These are phyloP conservation scores for Orchesellides sinensis DNA, from an alignment of 2,888 invertebrate genomes.

Conservation along the genomic window DNA sequence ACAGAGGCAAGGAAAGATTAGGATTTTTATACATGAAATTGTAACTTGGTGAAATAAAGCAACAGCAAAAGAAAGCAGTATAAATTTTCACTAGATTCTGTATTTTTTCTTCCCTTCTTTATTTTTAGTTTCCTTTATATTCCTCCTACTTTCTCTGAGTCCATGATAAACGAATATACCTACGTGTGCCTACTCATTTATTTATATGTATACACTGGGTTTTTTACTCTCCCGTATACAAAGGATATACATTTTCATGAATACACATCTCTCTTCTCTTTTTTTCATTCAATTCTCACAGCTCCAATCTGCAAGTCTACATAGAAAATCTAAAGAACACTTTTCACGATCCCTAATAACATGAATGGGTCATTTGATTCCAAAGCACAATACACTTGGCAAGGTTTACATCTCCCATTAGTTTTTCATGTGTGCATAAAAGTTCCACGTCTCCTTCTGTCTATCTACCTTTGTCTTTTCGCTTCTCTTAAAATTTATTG, in stretches of 20 bases:
- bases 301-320: constrained; percentile 41
- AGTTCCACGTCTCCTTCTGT: neutral
- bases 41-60: constrained; percentile 44
- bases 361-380: constrained; percentile 64
- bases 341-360: constrained; percentile 60
- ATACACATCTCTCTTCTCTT: neutral
- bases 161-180: constrained; percentile 43
- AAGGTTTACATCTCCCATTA: constrained; percentile 64
- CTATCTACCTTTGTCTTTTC: constrained; percentile 31
- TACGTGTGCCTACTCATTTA: too few species aligned
- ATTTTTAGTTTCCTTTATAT: neutral
- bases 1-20: neutral
- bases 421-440: constrained; percentile 17
- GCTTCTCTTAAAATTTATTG: constrained; percentile 47
- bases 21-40: constrained; percentile 34
- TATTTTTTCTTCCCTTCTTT: constrained; percentile 2
- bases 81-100: neutral
- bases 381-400: constrained; percentile 61
- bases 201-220: neutral
- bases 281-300: constrained; percentile 47
- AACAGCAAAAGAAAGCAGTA: constrained; percentile 12
- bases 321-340: constrained; percentile 41
- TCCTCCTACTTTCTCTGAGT: neutral
- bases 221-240: neutral
- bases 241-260: neutral